Base-by-base conservation (phyloP, 2,797 vertebrate species). In the Labroides dimidiatus region DNA sequence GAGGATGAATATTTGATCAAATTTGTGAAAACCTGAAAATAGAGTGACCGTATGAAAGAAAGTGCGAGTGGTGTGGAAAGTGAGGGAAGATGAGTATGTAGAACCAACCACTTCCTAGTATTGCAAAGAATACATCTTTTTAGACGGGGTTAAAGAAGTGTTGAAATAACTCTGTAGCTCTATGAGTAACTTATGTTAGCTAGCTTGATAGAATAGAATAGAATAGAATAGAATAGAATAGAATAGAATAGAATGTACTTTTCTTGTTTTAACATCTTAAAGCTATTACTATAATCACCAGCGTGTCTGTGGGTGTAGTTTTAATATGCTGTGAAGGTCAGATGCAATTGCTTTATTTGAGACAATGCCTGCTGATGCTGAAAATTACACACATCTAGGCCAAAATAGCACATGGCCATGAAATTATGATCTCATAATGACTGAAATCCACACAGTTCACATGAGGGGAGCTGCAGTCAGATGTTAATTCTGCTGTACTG, bases 1-100 rank as follows among this genome's bases (percentile, higher is more conserved):
- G 63, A 70, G 51, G 72, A 85, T 87, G 48, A 87, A 85, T 85
- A 79, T 86, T 87, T 85, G 66, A 88, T 86, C 64, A 73, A 84
- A 81, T 61, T 62, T 16, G 36, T 60, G 65, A 80, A 72, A 57
- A 72, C 63, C 54, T 74, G 44, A 49, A 66, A 75, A 33, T 33
- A 37, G 39, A n/a, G 23, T 8, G 24, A 63, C 16, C 17, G 50
- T 10, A 12, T 10, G 16, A 42, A 19, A n/a, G 27, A 21, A 45
- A 60, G 37, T 30, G 52, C 47, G 49, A 12, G 23, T 30, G 55
- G 15, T n/a, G 16, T 17, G 15, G 44, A 57, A 59, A 57, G 41
- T 4, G 44, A 23, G 30, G 30, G 30, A 7, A 33, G 8, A 33
- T 33, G 30, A 33, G 30, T 33, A 27, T 27, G 27, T 27, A 33